Base-by-base conservation (phyloP, 2,797 vertebrate genomes). In the Nyctibius grandis region DNA sequence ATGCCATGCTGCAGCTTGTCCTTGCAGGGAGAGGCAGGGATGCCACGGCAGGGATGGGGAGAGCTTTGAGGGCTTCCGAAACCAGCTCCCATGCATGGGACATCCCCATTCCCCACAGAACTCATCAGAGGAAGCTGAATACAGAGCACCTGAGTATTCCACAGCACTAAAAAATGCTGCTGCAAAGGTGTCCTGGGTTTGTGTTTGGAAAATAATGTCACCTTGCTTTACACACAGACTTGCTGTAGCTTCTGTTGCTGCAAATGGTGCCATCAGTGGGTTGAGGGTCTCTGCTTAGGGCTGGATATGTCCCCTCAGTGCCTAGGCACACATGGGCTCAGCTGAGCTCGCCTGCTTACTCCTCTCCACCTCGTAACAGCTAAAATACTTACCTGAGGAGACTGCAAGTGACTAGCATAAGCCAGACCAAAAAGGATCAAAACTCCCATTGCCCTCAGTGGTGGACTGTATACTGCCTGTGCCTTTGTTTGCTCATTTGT, bases 31-130 rank as follows among this genome's bases (percentile, higher is more conserved):
- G 20, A 73, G 11, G 36, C 0, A 1, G 6, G 21, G 36, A 25
- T n/a, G 33, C 42, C 10, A 7, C n/a, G 31, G 13, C 6, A 72
- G 23, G 36, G 14, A 48, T 54, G 12, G n/a, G 12, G 17, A 53
- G 8, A 63, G 11, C 18, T 75, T 25, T 34, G 20, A 64, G 6
- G 28, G 34, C 33, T 67, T 85, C 42, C 59, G 34, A 34, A 75
- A 48, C 33, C 6, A 10, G 15, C 19, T 70, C 13, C 16, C 13
- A 9, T 0, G 0, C 0, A 0, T 40, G n/a, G 14, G 20, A 15
- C 34, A 36, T 15, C 38, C 19, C 50, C 26, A 23, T 12, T 45
- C 7, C 56, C 26, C 40, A 22, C 8, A 87, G 22, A 78, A 6
- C 13, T 69, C 54, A 33, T 6, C 53, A 72, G 21, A 72, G 28